These are phyloP conservation scores for Rhynchophorus ferrugineus DNA, from an alignment of 1,140 invertebrate genomes.

Conservation along the genomic window DNA sequence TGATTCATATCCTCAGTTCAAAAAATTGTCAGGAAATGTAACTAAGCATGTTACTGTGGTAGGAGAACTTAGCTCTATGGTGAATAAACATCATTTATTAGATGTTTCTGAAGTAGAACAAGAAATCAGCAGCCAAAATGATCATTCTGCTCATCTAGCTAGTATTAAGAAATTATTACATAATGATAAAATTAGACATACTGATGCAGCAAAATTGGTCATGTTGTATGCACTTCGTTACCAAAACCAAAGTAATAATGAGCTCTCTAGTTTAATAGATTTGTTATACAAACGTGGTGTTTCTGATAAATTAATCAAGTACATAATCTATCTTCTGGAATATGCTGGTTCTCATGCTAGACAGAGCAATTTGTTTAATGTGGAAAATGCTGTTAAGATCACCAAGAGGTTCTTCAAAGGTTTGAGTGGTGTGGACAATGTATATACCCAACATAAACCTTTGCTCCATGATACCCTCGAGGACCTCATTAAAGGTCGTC, in stretches of 20 bases:
- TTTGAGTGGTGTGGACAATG: conserved; percentile 91
- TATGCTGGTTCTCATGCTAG: conserved; percentile 72
- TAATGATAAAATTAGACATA: conserved; percentile 54
- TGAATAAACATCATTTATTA: conserved; percentile 71
- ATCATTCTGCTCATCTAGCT: conserved; percentile 71
- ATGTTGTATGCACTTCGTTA: conserved; percentile 91
- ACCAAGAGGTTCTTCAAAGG: conserved; percentile 88
- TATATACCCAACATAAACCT: conserved; percentile 93
- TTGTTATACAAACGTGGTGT: conserved; percentile 63
- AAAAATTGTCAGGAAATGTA: conserved; percentile 98
- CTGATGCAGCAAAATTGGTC: conserved; percentile 81
- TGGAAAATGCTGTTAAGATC: conserved; percentile 81
- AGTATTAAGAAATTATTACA: conserved; percentile 36
- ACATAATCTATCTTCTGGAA: conserved; percentile 66
- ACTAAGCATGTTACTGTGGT: conserved; percentile 96
- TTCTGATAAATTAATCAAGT: conserved; percentile 49
- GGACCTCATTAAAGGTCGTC: conserved; percentile 79
- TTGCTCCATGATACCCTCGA: conserved; percentile 78
- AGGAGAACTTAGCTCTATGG: conserved; percentile 83
- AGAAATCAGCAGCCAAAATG: conserved; percentile 86
- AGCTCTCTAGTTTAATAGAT: conserved; percentile 65
- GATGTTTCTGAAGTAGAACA: conserved; percentile 96
- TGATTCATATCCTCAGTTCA: conserved; percentile 97
- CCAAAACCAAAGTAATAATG: conserved; percentile 82
- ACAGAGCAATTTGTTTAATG: conserved; percentile 75